These are phyloP conservation scores for Linyphia triangularis DNA, from an alignment of 2,888 invertebrate genomes.

Conservation along the genomic window DNA sequence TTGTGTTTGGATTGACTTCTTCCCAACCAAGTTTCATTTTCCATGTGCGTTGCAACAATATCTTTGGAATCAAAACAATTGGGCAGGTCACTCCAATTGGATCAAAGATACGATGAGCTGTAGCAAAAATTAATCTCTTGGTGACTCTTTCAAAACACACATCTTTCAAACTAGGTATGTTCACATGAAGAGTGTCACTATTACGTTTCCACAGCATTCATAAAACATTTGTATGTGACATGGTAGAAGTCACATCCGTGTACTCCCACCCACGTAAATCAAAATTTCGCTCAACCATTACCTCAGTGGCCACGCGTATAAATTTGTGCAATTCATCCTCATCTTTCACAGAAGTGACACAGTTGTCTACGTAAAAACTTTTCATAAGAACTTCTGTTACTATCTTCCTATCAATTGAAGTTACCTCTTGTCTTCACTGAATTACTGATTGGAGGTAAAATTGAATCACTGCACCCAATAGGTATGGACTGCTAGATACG, in stretches of 20 bases:
- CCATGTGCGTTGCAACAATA: slow-evolving; percentile 4
- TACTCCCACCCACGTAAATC: slow-evolving; percentile 23
- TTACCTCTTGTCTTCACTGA: too few species aligned
- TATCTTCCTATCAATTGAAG: too few species aligned
- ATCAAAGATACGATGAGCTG: slow-evolving; percentile 19
- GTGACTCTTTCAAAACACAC: neutral
- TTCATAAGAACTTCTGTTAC: neutral
- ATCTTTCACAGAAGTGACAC: slow-evolving; percentile 20
- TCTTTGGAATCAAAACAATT: neutral
- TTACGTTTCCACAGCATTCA: slow-evolving; percentile 16
- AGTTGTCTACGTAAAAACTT: neutral
- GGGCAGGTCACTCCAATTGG: slow-evolving; percentile 9
- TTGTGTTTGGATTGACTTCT: neutral
- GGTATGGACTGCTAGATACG: slow-evolving; percentile 4
- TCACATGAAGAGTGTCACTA: neutral
- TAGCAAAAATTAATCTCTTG: neutral
- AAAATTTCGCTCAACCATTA: slow-evolving; percentile 23
- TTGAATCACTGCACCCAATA: slow-evolving; percentile 5
- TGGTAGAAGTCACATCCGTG: neutral
- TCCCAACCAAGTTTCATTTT: neutral
- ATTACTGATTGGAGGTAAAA: slow-evolving; percentile 7
- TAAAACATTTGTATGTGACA: neutral
- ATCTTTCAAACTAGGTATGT: neutral
- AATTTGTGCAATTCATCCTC: neutral
- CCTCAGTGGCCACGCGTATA: neutral